Conservation (phyloP, 2,113 vertebrate genomes). For the Acrocephalus arundinaceus region DNA sequence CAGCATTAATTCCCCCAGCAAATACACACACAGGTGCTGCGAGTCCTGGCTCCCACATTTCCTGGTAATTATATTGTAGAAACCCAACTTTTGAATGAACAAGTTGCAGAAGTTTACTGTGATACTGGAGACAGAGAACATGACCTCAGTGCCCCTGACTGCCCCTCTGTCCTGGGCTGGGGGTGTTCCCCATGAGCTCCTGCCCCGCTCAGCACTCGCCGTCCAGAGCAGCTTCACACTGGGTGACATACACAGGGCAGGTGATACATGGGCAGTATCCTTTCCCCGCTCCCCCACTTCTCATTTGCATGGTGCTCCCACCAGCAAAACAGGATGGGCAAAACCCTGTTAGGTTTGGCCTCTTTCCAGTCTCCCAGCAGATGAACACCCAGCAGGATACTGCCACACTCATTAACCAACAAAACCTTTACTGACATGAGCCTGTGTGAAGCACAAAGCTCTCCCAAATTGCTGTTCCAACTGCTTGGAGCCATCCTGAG, state of each 20-base stretch:
- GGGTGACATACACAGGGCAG: neutral
- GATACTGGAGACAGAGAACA: neutral
- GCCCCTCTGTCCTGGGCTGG: neutral
- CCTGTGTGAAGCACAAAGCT: neutral
- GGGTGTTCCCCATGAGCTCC: neutral
- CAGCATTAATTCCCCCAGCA: neutral
- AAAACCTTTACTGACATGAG: neutral
- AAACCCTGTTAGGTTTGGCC: neutral
- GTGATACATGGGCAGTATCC: neutral
- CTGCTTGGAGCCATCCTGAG: too few relatives aligned
- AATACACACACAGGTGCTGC: too few relatives aligned
- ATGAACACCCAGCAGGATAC: neutral
- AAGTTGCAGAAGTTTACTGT: neutral
- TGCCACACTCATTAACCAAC: neutral
- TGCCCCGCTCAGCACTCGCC: neutral
- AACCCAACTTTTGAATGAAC: neutral
- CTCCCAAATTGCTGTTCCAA: neutral
- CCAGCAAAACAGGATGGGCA: neutral
- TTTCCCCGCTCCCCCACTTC: neutral
- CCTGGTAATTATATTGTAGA: too few relatives aligned
- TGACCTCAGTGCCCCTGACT: neutral
- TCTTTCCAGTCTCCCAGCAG: neutral
- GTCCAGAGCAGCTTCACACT: neutral
- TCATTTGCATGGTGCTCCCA: rapidly evolving
- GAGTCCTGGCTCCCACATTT: too few relatives aligned